These are phyloP conservation scores for Mormyrus iriodes DNA, from an alignment of 2,113 vertebrate genomes.

Conservation along the genomic window DNA sequence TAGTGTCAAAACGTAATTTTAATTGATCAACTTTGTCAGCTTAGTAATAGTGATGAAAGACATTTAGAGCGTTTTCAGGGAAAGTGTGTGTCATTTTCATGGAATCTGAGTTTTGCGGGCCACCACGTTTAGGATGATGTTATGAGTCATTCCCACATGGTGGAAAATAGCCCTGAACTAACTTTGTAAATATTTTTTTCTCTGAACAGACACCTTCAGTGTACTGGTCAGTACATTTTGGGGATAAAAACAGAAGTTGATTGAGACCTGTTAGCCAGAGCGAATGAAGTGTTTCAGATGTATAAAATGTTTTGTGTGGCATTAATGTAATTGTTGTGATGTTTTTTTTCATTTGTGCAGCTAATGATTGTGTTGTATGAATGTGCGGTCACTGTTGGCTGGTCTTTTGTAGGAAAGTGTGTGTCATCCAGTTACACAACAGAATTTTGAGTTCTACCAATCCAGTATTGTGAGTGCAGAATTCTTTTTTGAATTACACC, in stretches of 20 bases:
- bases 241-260: not conserved
- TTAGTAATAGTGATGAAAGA: not conserved
- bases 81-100: not conserved
- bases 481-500: not conserved
- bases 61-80: not conserved
- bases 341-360: not conserved
- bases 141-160: not conserved
- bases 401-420: not conserved
- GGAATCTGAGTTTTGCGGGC: not conserved
- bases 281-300: not conserved
- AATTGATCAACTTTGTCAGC: not conserved
- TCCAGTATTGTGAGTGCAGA: not conserved
- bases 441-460: not conserved
- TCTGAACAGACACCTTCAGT: not conserved
- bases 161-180: not conserved
- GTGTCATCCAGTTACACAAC: not conserved
- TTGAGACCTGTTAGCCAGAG: not conserved
- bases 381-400: not conserved
- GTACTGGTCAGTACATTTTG: not conserved
- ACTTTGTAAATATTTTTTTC: not conserved
- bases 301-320: not conserved
- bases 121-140: not conserved
- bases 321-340: not conserved
- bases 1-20: not conserved
- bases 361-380: not conserved